phyloP scores from a whole-genome alignment of 1,140 invertebrate species.

The Mesaphorura yosii region DNA sequence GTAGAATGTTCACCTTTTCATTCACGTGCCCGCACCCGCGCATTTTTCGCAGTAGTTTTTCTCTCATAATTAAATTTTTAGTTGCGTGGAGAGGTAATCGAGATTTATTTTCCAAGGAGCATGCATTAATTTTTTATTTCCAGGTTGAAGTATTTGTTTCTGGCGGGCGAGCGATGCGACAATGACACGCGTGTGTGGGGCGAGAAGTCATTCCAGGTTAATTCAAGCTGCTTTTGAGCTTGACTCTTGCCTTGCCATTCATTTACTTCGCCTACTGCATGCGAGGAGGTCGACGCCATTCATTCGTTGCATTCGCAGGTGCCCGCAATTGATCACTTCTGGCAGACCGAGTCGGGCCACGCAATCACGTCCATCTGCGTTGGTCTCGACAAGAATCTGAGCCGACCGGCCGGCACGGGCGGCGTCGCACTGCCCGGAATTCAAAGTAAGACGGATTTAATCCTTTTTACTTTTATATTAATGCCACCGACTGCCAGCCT shows the following conservation, averaged over 20 bases:
- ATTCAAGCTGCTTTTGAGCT: neutral
- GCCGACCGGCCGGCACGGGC: conserved; percentile 54
- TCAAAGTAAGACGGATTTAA: conserved; percentile 49
- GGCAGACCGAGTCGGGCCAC: conserved; percentile 90
- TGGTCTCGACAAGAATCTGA: conserved; percentile 52
- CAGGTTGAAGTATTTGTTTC: conserved; percentile 64
- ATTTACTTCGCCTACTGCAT: conserved; percentile 12
- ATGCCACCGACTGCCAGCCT: neutral
- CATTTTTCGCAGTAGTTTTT: too few species aligned
- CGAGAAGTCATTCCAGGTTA: conserved; percentile 56
- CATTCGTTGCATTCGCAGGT: conserved; percentile 38
- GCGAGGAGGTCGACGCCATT: too few species aligned
- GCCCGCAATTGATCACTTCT: conserved; percentile 87
- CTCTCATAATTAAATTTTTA: too few species aligned
- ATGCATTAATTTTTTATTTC: too few species aligned
- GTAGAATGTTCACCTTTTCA: too few species aligned
- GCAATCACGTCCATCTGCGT: conserved; percentile 72
- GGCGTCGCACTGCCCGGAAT: conserved; percentile 72
- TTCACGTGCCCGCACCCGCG: too few species aligned
- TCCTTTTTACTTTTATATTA: neutral
- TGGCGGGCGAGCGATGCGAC: conserved; percentile 89
- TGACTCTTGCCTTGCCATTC: conserved; percentile 7
- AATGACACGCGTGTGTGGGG: conserved; percentile 80
- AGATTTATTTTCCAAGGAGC: too few species aligned
- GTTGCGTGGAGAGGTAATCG: too few species aligned